These are phyloP conservation scores for Acanthurus leucopareius DNA, from an alignment of 2,797 vertebrate species.

Conservation along the genomic window DNA sequence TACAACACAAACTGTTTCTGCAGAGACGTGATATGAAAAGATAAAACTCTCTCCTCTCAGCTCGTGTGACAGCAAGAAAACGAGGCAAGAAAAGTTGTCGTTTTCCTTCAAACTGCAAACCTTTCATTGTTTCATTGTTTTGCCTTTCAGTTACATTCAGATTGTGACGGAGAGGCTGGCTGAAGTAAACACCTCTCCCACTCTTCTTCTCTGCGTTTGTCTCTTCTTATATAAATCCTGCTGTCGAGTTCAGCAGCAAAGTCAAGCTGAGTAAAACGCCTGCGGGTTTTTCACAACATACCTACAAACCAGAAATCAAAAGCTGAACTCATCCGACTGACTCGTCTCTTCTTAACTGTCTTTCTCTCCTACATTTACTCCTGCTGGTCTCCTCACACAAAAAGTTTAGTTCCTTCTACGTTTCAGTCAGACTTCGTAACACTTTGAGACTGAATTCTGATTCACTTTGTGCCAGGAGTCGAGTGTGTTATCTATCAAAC, in stretches of 20 bases:
- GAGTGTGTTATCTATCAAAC: background rate
- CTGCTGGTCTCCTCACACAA: slow-evolving; percentile 1
- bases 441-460: background rate
- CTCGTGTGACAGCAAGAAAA: slow-evolving; percentile 31
- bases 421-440: background rate
- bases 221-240: slow-evolving; percentile 57
- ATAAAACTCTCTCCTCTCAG: background rate
- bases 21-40: too few species aligned
- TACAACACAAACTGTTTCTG: too few species aligned
- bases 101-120: slow-evolving; percentile 57
- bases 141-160: slow-evolving; percentile 38
- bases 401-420: background rate
- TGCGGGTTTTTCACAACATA: slow-evolving; percentile 42
- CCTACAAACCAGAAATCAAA: slow-evolving; percentile 52
- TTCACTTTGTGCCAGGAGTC: slow-evolving; percentile 1
- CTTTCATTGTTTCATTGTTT: slow-evolving; percentile 62
- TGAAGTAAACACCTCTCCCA: slow-evolving; percentile 61
- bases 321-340: slow-evolving; percentile 45
- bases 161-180: slow-evolving; percentile 77
- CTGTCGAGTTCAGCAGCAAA: slow-evolving; percentile 41
- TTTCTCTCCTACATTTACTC: slow-evolving; percentile 40
- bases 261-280: slow-evolving; percentile 48
- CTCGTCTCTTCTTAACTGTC: slow-evolving; percentile 38
- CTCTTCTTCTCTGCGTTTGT: slow-evolving; percentile 48
- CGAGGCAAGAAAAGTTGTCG: slow-evolving; percentile 29